Percentiles rank a stretch among this genome's conserved stretches.
Conservation (phyloP, 2,888 invertebrate genomes). For the Alloscopus bannaensis region DNA sequence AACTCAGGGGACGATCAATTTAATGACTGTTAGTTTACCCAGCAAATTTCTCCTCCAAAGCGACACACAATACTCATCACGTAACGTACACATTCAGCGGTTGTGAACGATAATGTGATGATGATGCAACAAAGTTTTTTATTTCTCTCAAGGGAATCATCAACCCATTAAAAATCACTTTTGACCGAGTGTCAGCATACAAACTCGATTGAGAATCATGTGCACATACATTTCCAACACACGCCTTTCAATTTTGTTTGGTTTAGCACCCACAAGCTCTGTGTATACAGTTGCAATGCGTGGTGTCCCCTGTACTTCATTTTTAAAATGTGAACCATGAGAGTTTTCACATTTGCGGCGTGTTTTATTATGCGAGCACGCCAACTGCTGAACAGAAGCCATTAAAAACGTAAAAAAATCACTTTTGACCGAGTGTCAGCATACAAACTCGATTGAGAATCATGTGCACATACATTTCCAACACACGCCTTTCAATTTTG, state of each 20-base stretch:
- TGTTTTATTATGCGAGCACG: background rate
- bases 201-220: no score
- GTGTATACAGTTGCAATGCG: background rate
- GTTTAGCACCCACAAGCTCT: conserved; percentile 27
- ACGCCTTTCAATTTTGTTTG: conserved; percentile 46
- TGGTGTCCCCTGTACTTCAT: conserved; percentile 28
- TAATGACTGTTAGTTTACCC: conserved; percentile 47
- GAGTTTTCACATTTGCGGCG: conserved; percentile 45
- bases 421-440: conserved; percentile 71
- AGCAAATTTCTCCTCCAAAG: background rate
- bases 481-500: conserved; percentile 44
- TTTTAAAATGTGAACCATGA: conserved; percentile 59
- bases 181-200: conserved; percentile 69
- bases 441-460: conserved; percentile 52
- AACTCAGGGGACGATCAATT: conserved; percentile 44
- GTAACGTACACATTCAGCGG: no score
- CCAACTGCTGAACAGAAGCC: background rate
- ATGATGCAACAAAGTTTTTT: conserved; percentile 45
- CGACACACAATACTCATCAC: conserved; percentile 2
- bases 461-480: no score
- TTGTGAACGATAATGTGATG: no score
- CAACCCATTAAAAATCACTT: conserved; percentile 73
- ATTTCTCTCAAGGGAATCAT: conserved; percentile 55
- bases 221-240: no score
- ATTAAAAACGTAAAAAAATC: conserved; percentile 64